Conservation (phyloP, 2,113 vertebrate genomes). For the Carassius gibelio region DNA sequence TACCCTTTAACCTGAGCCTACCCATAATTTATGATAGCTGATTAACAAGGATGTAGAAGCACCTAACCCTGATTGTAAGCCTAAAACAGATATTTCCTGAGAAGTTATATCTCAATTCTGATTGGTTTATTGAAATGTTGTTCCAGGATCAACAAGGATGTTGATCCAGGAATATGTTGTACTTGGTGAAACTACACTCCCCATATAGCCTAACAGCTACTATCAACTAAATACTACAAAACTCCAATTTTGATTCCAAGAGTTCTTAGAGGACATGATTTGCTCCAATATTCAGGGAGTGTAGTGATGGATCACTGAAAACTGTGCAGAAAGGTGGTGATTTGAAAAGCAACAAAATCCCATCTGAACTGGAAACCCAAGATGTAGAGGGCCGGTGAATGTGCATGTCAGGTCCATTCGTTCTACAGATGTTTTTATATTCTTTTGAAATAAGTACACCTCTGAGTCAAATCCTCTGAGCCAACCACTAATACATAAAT, state of each 20-base stretch:
- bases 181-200: no score
- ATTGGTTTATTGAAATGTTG: no score
- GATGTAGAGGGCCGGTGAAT: conserved; percentile 32
- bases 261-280: not conserved
- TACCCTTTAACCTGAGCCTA: no score
- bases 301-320: conserved; percentile 22
- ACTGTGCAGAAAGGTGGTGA: conserved; percentile 23
- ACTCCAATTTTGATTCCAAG: not conserved
- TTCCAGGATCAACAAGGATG: no score
- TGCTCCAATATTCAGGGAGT: not conserved
- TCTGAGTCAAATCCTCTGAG: conserved; percentile 46
- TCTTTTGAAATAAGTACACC: conserved; percentile 56
- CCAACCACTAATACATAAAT: conserved; percentile 62
- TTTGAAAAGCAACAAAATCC: conserved; percentile 27
- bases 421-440: conserved; percentile 65
- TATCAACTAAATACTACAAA: not conserved
- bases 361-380: conserved; percentile 41
- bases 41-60: no score
- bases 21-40: no score
- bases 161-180: no score
- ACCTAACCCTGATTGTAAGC: no score
- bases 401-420: conserved; percentile 51
- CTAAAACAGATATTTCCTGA: no score
- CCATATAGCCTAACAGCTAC: not conserved
- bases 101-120: no score